A percentile compares a stretch with the other conserved stretches of the same genome.
Conservation (phyloP, 2,888 invertebrate genomes). For the Stramonita haemastoma region DNA sequence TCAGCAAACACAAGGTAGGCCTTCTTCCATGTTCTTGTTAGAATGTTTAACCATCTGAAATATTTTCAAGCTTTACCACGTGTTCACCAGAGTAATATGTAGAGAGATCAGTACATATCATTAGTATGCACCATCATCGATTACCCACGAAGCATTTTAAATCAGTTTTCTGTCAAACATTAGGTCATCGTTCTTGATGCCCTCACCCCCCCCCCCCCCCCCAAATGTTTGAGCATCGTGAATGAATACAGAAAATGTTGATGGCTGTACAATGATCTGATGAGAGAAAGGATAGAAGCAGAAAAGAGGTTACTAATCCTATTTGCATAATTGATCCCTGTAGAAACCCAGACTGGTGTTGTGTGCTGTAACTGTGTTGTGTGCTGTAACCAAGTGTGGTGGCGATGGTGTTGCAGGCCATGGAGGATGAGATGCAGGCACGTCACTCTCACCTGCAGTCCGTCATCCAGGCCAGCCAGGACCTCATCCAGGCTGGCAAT, state of each 20-base stretch:
- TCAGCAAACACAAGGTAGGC: constrained; percentile 93
- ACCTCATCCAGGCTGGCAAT: constrained; percentile 93
- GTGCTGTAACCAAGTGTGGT: not conserved
- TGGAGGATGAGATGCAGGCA: constrained; percentile 94
- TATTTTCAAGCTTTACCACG: not conserved
- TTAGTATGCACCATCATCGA: too few relatives aligned
- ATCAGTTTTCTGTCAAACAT: not conserved
- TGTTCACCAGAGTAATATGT: not conserved
- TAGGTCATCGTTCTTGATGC: not conserved
- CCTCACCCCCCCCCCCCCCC: too few relatives aligned
- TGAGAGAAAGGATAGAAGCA: too few relatives aligned
- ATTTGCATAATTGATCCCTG: not conserved
- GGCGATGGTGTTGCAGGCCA: constrained; percentile 79
- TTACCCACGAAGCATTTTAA: too few relatives aligned
- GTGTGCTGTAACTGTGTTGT: too few relatives aligned
- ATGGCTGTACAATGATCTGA: too few relatives aligned
- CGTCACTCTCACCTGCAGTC: constrained; percentile 95
- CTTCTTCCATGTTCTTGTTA: not conserved
- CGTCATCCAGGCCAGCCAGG: constrained; percentile 93
- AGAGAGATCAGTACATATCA: too few relatives aligned
- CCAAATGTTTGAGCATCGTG: too few relatives aligned
- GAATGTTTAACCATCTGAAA: not conserved
- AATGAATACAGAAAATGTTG: too few relatives aligned
- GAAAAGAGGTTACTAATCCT: too few relatives aligned
- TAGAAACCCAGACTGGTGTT: not conserved